Conservation (phyloP, 2,888 invertebrate genomes). For the Drosophila atroscutellata region DNA sequence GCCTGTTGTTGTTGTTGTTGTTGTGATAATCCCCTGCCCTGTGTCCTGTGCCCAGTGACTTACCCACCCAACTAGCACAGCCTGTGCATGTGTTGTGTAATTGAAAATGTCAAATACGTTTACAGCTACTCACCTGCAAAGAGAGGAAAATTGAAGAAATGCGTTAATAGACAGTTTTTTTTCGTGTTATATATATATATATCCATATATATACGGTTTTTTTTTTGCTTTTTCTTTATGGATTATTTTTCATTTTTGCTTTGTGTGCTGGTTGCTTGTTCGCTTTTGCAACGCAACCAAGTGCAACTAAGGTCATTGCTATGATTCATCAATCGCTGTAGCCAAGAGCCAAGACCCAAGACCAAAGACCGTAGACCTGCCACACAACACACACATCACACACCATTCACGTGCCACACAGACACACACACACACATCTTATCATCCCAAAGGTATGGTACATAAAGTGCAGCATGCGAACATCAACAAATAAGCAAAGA, state of each 20-base stretch:
- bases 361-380: too few species aligned
- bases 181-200: neutral
- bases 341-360: neutral
- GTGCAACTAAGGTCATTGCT: constrained; percentile 67
- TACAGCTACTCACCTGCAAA: constrained; percentile 69
- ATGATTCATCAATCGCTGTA: constrained; percentile 48
- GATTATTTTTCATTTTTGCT: constrained; percentile 1
- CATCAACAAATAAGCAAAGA: constrained; percentile 63
- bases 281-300: constrained; percentile 35
- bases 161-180: constrained; percentile 32
- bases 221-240: constrained; percentile 15
- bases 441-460: constrained; percentile 54
- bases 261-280: constrained; percentile 10
- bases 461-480: constrained; percentile 43
- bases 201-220: neutral
- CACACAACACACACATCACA: neutral
- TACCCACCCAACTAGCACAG: constrained; percentile 22
- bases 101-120: constrained; percentile 41
- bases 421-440: constrained; percentile 4
- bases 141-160: constrained; percentile 42
- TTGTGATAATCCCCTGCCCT: neutral
- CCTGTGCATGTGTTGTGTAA: constrained; percentile 21
- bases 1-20: too few species aligned
- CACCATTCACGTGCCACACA: neutral
- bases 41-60: constrained; percentile 18